Base-by-base conservation (phyloP, 2,113 vertebrate genomes). In the Prunella himalayana region DNA sequence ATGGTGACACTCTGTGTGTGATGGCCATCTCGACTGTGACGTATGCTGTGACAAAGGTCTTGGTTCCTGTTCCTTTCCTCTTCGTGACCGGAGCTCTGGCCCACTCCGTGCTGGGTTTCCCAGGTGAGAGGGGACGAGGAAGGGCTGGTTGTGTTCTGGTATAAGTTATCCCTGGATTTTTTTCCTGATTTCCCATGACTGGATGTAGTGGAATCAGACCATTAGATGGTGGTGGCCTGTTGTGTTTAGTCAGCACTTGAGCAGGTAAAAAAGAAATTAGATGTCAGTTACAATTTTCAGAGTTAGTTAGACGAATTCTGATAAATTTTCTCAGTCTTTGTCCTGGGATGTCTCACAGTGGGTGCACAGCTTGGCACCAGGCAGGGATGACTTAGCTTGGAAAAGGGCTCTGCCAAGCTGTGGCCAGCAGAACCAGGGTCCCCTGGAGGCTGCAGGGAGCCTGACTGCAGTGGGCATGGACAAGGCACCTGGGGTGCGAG, bases 81-180 rank as follows among this genome's bases (percentile, higher is more conserved):
- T 4, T 15, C 4, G 17, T n/a, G 22, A 5, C 15, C 9, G 24
- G 37, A 49, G 22, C 15, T 83, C 19, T 66, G 63, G 19, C 17
- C n/a, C 27, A 11, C n/a, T 54, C 22, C 0, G 1, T 11, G 0
- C 42, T 13, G 20, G 11, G 1, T 24, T 33, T 17, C 18, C 20
- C 4, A 22, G 17, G 21, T 31, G 35, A 35, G 57, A 61, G 20
- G 2, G 13, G 27, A 27, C 8, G 22, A 3, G 4, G 16, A 53
- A 49, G 59, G 42, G 14, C n/a, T 50, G 3, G 8, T 14, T 37
- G 31, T 27, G 2, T 68, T 60, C 41, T 27, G 28, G 30, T 39
- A 5, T 20, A n/a, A 51, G 23, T 17, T 5, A 8, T 14, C 15
- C 33, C 50, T 72, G 53, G 10, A 10, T 12, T 27, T 47, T 44